Percentiles rank a stretch among this genome's conserved stretches.
These are phyloP conservation scores for Tichodroma muraria DNA, from an alignment of 2,113 vertebrate species.

Conservation along the genomic window DNA sequence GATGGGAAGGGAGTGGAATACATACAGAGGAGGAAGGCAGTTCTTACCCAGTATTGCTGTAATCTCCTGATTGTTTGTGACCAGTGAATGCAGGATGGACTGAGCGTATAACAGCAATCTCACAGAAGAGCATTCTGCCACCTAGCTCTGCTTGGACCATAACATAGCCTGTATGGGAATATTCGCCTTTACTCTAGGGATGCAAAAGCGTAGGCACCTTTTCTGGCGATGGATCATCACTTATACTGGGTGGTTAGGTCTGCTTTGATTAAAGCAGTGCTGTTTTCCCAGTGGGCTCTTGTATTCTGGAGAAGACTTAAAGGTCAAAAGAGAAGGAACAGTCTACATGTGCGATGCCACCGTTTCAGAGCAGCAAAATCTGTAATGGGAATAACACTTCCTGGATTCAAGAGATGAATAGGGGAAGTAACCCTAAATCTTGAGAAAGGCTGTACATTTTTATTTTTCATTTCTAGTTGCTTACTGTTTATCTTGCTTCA, in stretches of 20 bases:
- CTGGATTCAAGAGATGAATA: neutral
- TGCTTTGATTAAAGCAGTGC: neutral
- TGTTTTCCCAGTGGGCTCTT: neutral
- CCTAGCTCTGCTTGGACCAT: neutral
- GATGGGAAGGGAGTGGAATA: neutral
- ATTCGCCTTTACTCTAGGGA: neutral
- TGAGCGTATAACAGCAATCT: neutral
- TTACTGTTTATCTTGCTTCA: neutral
- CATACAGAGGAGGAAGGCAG: neutral
- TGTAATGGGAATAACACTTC: neutral
- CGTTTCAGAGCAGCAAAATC: neutral
- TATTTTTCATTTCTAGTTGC: neutral
- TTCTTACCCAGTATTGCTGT: neutral
- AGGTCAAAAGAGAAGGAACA: neutral
- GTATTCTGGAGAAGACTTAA: neutral
- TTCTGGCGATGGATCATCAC: neutral
- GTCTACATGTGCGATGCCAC: neutral
- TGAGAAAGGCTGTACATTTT: slow-evolving; percentile 42
- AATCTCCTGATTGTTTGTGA: neutral
- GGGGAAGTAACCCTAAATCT: neutral
- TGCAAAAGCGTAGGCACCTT: neutral
- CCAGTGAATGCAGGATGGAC: neutral
- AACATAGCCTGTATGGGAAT: neutral
- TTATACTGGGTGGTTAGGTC: neutral
- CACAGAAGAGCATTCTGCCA: neutral